Conservation (phyloP, 2,113 vertebrate genomes). For the Nothocercus julius region DNA sequence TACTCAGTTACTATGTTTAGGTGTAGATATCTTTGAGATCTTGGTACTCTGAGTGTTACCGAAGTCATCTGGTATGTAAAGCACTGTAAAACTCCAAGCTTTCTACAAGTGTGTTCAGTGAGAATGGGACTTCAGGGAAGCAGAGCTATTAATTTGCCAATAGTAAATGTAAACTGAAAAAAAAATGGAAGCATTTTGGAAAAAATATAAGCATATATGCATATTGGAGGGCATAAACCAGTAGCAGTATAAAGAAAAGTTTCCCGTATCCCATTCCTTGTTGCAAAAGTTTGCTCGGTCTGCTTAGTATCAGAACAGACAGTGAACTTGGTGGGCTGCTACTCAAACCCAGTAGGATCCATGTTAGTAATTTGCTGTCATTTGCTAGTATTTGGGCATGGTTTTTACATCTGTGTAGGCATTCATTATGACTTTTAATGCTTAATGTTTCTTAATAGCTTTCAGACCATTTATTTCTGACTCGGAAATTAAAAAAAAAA, state of each 20-base stretch:
- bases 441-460: background rate
- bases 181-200: background rate
- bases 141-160: background rate
- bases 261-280: background rate
- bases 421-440: background rate
- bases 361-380: background rate
- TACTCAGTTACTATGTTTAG: background rate
- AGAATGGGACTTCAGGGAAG: background rate
- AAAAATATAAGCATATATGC: background rate
- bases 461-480: constrained; percentile 17
- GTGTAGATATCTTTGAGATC: background rate
- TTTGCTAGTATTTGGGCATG: background rate
- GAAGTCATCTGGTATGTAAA: background rate
- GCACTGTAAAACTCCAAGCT: background rate
- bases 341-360: background rate
- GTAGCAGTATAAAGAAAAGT: background rate
- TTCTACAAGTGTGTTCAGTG: background rate
- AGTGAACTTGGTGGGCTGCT: background rate
- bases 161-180: background rate
- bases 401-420: background rate
- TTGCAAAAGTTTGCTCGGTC: background rate
- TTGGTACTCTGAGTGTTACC: background rate
- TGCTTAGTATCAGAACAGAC: background rate
- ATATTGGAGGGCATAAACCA: background rate
- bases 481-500: background rate